phyloP scores from a whole-genome alignment of 2,888 invertebrate genomes.

The Margaritifera margaritifera region DNA sequence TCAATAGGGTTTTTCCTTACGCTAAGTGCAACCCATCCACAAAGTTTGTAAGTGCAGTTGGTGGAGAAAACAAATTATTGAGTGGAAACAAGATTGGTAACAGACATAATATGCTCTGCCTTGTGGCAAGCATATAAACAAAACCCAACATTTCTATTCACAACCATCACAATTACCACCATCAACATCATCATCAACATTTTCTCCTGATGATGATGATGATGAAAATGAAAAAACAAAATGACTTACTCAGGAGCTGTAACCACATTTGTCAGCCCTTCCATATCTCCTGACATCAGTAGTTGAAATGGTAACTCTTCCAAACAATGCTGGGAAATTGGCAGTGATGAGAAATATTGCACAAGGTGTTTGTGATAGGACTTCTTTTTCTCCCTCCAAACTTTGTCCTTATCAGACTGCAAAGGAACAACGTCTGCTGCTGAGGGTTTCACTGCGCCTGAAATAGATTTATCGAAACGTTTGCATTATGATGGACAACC shows the following conservation, averaged over 20 bases:
- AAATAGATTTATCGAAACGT: constrained; percentile 4
- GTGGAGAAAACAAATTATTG: too few species aligned
- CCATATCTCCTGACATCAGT: constrained; percentile 55
- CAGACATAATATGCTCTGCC: too few species aligned
- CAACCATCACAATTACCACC: too few species aligned
- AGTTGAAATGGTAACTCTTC: constrained; percentile 69
- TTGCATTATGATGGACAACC: too few species aligned
- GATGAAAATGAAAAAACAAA: neutral
- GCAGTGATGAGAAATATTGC: constrained; percentile 51
- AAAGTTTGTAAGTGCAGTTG: too few species aligned
- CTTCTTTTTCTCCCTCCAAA: constrained; percentile 50
- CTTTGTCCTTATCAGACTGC: constrained; percentile 30
- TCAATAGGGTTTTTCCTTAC: too few species aligned
- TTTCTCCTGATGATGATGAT: neutral
- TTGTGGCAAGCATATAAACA: too few species aligned
- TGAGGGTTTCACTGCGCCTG: constrained; percentile 54
- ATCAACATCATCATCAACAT: too few species aligned
- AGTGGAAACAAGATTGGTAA: too few species aligned
- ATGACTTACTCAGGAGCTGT: constrained; percentile 58
- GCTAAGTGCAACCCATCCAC: too few species aligned
- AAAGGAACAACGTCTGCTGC: constrained; percentile 37
- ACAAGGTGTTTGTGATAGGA: constrained; percentile 59
- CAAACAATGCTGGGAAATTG: constrained; percentile 43
- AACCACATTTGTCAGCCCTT: constrained; percentile 47
- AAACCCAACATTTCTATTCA: too few species aligned